phyloP scores from a whole-genome alignment of 2,888 invertebrate species.

The Timema cristinae region DNA sequence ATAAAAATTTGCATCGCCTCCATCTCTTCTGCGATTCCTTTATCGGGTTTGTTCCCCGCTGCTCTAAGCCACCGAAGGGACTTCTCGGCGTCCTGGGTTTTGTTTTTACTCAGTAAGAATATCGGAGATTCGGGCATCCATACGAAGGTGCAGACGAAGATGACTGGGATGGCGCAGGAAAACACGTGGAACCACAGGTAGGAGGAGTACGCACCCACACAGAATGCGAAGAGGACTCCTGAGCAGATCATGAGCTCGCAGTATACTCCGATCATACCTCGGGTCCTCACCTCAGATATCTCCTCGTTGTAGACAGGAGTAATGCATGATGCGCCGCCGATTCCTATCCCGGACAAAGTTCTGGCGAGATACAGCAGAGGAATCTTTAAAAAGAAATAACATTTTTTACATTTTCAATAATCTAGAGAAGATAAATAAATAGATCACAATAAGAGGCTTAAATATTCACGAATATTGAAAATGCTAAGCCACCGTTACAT shows the following conservation, averaged over 20 bases:
- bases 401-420: no score
- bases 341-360: conserved; percentile 37
- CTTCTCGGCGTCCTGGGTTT: conserved; percentile 56
- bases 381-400: no score
- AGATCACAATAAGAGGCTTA: no score
- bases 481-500: no score
- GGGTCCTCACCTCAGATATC: not conserved
- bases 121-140: conserved; percentile 82
- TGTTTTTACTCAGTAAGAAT: conserved; percentile 56
- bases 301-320: not conserved
- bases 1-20: not conserved
- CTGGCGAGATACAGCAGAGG: conserved; percentile 53
- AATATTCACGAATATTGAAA: no score
- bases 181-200: conserved; percentile 59
- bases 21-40: conserved; percentile 41
- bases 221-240: conserved; percentile 67
- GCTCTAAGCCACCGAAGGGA: conserved; percentile 65
- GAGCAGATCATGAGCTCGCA: conserved; percentile 36
- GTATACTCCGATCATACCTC: not conserved
- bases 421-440: no score
- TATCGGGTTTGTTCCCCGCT: conserved; percentile 56
- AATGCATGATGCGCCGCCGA: not conserved
- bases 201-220: conserved; percentile 64
- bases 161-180: conserved; percentile 58
- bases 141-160: conserved; percentile 58